These are phyloP conservation scores for Miltochrista miniata DNA, from an alignment of 2,888 invertebrate species.

Conservation along the genomic window DNA sequence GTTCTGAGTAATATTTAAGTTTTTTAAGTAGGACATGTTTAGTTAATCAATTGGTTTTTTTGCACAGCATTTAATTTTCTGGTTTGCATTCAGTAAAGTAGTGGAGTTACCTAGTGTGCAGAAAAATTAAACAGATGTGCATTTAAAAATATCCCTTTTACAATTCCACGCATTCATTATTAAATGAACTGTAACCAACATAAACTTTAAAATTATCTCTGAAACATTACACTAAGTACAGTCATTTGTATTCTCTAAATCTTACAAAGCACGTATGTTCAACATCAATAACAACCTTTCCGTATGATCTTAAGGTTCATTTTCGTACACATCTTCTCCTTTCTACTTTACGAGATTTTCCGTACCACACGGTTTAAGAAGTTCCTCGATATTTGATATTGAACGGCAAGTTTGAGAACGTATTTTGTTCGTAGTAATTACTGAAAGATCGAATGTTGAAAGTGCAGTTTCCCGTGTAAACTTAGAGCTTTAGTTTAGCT, in stretches of 20 bases:
- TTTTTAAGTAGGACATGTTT: no score
- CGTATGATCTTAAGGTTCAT: neutral
- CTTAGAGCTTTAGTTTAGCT: neutral
- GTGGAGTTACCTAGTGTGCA: no score
- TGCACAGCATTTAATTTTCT: no score
- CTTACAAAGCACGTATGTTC: neutral
- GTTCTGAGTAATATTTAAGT: no score
- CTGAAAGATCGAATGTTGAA: conserved; percentile 5
- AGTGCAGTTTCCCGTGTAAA: neutral
- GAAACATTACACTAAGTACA: conserved; percentile 6
- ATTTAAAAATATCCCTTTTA: no score
- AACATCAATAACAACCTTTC: conserved; percentile 8
- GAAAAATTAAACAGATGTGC: no score
- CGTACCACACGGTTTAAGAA: conserved; percentile 15
- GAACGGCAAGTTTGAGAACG: conserved; percentile 14
- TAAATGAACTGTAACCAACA: no score
- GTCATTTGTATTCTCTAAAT: conserved; percentile 6
- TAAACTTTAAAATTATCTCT: conserved; percentile 3
- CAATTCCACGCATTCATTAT: no score
- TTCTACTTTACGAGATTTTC: no score
- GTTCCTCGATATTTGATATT: conserved; percentile 19
- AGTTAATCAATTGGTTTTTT: no score
- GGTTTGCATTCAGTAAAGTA: no score
- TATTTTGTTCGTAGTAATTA: conserved; percentile 25
- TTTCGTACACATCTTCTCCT: neutral